Base-by-base conservation (phyloP, 2,888 invertebrate species). In the Epirrita christyi region DNA sequence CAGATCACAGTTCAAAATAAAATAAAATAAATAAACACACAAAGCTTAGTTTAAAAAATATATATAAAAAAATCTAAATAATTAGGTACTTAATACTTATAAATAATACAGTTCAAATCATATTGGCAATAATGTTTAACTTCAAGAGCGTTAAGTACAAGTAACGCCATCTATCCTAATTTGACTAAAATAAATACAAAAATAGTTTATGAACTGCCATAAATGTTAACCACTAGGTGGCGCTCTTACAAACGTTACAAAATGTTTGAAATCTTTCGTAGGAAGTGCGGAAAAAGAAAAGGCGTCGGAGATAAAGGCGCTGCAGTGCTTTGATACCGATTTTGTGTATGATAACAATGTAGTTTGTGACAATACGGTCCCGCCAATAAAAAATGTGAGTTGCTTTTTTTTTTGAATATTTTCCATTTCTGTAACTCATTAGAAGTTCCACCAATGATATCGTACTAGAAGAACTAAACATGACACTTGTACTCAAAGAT, bases 201-300 rank as follows among this genome's bases (percentile, higher is more conserved):
- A 67, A 71, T 59, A 64, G 49, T 27, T 46, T 52, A 50, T 29
- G 55, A 56, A 54, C 51, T 63, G 49, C 64, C 64, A 48, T 51
- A 3, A 40, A 29, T 43, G 46, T 21, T n/a, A 36, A 41, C 74
- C 76, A 72, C 76, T 74, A 76, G 75, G 76, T 76, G 70, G 72
- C 69, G 63, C 51, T 67, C 58, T 51, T 50, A 46, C 15, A 50
- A 59, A 60, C 51, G 9, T 10, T n/a, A n/a, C 29, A 2, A 9
- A 15, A 5, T 11, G 6, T 14, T 46, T 36, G 67, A 67, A 49
- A 6, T 36, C 11, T 36, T 1, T 11, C 10, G 10, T 0, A 8
- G 32, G 10, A 32, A 8, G 10, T 32, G 32, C 10, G 32, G 32
- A 32, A 8, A 32, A 8, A 21, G 21, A 21, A 21, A 21, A 21